phyloP scores from a whole-genome alignment of 2,888 invertebrate species.

The Hemicrepidius hirtus region DNA sequence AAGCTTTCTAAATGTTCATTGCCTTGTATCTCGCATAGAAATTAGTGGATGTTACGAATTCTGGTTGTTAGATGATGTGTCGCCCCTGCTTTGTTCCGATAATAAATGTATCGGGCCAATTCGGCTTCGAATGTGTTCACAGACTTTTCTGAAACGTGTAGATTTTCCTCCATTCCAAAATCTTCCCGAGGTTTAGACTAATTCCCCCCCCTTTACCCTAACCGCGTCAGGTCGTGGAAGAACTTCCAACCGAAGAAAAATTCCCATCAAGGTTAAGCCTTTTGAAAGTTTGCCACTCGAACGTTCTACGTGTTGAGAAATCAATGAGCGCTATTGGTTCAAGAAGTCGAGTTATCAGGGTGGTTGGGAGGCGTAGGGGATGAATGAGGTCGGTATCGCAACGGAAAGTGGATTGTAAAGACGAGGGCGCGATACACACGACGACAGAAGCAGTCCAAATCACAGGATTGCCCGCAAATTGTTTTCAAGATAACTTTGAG shows the following conservation, averaged over 20 bases:
- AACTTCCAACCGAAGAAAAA: conserved; percentile 22
- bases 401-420: conserved; percentile 66
- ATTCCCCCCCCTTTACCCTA: background rate
- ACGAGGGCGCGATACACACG: conserved; percentile 64
- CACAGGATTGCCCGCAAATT: conserved; percentile 69
- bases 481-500: conserved; percentile 67
- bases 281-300: conserved; percentile 32
- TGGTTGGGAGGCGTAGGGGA: conserved; percentile 50
- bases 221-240: too few relatives aligned
- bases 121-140: conserved; percentile 23
- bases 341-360: conserved; percentile 59
- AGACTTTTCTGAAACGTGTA: conserved; percentile 9
- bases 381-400: conserved; percentile 58
- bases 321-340: conserved; percentile 54
- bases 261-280: background rate
- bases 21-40: conserved; percentile 42
- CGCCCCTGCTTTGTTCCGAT: conserved; percentile 33
- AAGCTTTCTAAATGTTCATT: conserved; percentile 42
- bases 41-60: conserved; percentile 37
- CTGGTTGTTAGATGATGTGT: conserved; percentile 42
- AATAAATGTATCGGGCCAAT: conserved; percentile 52
- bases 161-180: background rate
- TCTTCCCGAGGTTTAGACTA: background rate
- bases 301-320: conserved; percentile 37
- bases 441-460: conserved; percentile 68